A percentile compares a stretch with the other conserved stretches of the same genome.
Evolutionary conservation across 2,888 invertebrate genomes (phyloP).

Genomic region (Drosophila siamana): DNA sequence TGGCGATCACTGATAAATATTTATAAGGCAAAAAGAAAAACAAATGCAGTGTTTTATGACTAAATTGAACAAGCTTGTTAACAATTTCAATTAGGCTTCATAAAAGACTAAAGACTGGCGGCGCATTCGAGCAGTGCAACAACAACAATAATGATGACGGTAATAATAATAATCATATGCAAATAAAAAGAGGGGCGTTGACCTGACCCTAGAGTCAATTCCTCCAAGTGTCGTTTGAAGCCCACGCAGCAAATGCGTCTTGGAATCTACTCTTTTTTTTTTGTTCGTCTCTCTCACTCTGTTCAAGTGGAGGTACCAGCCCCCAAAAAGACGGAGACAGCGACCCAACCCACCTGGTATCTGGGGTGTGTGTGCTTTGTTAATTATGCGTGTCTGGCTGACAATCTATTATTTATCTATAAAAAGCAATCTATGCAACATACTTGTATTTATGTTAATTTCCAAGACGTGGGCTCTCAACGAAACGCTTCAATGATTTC

Average conservation of each 20-base stretch:
- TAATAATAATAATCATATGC: slow-evolving; percentile 30
- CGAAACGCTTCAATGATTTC: slow-evolving; percentile 54
- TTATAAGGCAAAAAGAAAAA: background rate
- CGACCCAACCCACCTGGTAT: slow-evolving; percentile 51
- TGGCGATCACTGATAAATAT: background rate
- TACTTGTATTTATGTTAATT: slow-evolving; percentile 69
- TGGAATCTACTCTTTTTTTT: background rate
- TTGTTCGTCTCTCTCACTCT: background rate
- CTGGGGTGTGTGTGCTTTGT: slow-evolving; percentile 10
- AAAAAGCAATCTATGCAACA: slow-evolving; percentile 60
- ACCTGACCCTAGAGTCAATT: slow-evolving; percentile 51
- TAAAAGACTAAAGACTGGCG: background rate
- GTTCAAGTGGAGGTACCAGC: slow-evolving; percentile 12
- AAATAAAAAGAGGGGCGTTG: slow-evolving; percentile 56
- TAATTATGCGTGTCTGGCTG: slow-evolving; percentile 61
- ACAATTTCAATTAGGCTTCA: slow-evolving; percentile 15
- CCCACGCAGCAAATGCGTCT: slow-evolving; percentile 31
- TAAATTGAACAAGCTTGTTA: background rate
- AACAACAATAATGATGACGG: slow-evolving; percentile 16
- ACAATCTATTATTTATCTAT: slow-evolving; percentile 48
- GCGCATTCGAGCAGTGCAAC: slow-evolving; percentile 29
- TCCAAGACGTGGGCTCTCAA: slow-evolving; percentile 43
- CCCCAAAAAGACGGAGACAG: slow-evolving; percentile 1
- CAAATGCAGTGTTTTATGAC: background rate
- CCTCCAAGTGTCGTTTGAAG: slow-evolving; percentile 34